Conservation (phyloP, 2,888 invertebrate species). For the Drosophila maculinotata region DNA sequence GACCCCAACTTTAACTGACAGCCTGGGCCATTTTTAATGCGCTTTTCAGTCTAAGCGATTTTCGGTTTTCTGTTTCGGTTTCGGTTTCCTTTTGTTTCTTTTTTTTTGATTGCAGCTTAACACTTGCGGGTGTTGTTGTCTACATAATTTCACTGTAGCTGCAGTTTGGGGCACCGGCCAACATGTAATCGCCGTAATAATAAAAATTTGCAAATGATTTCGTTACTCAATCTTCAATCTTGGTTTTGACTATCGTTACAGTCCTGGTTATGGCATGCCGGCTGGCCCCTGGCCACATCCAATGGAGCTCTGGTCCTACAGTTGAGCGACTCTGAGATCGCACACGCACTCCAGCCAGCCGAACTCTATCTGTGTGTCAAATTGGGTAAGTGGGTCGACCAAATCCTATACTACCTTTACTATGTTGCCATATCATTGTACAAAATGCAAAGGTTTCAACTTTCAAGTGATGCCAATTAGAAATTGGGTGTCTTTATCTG, state of each 20-base stretch:
- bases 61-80: conserved; percentile 51
- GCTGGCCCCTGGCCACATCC: conserved; percentile 89
- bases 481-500: too few relatives aligned
- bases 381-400: conserved; percentile 78
- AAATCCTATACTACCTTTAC: not conserved
- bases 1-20: conserved; percentile 54
- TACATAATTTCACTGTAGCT: conserved; percentile 65
- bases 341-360: conserved; percentile 87
- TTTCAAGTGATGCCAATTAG: too few relatives aligned
- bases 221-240: conserved; percentile 76
- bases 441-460: too few relatives aligned
- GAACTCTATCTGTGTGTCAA: conserved; percentile 89
- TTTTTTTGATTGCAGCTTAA: conserved; percentile 72
- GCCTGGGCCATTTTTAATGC: conserved; percentile 77
- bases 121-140: conserved; percentile 82
- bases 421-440: not conserved
- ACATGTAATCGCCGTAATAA: conserved; percentile 79
- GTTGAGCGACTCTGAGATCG: conserved; percentile 87
- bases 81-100: conserved; percentile 35
- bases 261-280: conserved; percentile 87
- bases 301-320: conserved; percentile 88
- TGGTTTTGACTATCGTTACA: conserved; percentile 82
- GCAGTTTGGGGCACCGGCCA: conserved; percentile 16
- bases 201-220: conserved; percentile 80
- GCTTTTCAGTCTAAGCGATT: conserved; percentile 70